These are phyloP conservation scores for Bathynomus jamesi DNA, from an alignment of 1,140 invertebrate genomes.

Conservation along the genomic window DNA sequence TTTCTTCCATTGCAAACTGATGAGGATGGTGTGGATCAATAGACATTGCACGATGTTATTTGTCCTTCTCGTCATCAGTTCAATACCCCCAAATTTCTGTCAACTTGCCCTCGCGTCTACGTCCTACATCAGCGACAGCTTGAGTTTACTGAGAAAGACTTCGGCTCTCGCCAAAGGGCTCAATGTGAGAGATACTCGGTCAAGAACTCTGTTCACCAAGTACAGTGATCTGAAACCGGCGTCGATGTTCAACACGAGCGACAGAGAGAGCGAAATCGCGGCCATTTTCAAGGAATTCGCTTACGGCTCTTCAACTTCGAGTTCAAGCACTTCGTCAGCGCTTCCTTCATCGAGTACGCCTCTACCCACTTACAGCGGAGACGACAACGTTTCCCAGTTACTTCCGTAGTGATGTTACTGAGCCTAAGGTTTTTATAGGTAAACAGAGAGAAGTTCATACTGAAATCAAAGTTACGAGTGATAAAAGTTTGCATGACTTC, in stretches of 20 bases:
- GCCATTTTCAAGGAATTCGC: slow-evolving; percentile 12
- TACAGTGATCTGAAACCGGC: neutral
- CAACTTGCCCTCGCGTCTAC: neutral
- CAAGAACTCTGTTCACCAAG: neutral
- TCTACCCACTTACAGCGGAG: neutral
- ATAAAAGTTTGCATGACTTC: neutral
- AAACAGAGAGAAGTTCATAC: neutral
- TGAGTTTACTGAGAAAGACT: neutral
- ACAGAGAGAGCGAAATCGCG: neutral
- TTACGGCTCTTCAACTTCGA: slow-evolving; percentile 7
- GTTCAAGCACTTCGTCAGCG: neutral
- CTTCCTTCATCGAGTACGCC: neutral
- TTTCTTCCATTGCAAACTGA: no score
- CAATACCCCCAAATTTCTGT: neutral
- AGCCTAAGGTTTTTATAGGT: neutral
- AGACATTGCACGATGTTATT: neutral
- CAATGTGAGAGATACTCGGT: neutral
- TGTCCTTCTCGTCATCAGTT: neutral
- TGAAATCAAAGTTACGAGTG: slow-evolving; percentile 9
- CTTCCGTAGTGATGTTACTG: slow-evolving; percentile 1
- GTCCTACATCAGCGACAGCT: neutral
- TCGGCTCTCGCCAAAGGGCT: neutral
- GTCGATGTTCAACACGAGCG: neutral
- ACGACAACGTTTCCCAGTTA: neutral
- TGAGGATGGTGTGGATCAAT: no score